phyloP scores from a whole-genome alignment of 2,888 invertebrate species.

The Hipparchia semele region DNA sequence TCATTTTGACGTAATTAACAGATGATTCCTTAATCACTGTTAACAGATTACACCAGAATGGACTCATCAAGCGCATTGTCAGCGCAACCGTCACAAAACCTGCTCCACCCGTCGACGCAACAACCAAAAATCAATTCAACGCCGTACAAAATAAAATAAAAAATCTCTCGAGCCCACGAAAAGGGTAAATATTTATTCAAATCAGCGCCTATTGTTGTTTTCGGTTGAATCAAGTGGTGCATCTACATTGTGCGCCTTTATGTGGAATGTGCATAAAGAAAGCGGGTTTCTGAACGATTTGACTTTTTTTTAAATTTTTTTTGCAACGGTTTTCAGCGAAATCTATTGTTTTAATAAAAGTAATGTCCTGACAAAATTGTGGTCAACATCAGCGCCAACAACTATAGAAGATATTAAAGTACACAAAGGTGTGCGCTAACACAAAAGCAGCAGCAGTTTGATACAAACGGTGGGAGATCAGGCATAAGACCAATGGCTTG shows the following conservation, averaged over 20 bases:
- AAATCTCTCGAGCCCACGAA: background rate
- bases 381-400: too few relatives aligned
- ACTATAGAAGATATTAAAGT: too few relatives aligned
- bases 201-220: slow-evolving; percentile 36
- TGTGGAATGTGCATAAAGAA: slow-evolving; percentile 35
- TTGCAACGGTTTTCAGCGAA: slow-evolving; percentile 30
- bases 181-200: slow-evolving; percentile 35
- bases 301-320: slow-evolving; percentile 10
- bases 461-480: too few relatives aligned
- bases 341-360: background rate
- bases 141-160: background rate
- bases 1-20: background rate
- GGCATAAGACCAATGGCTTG: too few relatives aligned
- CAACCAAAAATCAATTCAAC: background rate
- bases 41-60: slow-evolving; percentile 6
- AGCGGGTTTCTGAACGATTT: slow-evolving; percentile 38
- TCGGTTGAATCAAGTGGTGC: slow-evolving; percentile 42
- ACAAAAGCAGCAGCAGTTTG: too few relatives aligned
- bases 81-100: slow-evolving; percentile 8
- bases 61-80: slow-evolving; percentile 9
- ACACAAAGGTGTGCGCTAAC: too few relatives aligned
- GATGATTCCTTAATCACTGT: background rate
- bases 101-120: background rate
- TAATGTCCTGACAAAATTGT: background rate
- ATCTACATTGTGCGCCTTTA: slow-evolving; percentile 37